These are phyloP conservation scores for Tympanoctomys barrerae DNA, from an alignment of 2,797 vertebrate species.

Conservation along the genomic window DNA sequence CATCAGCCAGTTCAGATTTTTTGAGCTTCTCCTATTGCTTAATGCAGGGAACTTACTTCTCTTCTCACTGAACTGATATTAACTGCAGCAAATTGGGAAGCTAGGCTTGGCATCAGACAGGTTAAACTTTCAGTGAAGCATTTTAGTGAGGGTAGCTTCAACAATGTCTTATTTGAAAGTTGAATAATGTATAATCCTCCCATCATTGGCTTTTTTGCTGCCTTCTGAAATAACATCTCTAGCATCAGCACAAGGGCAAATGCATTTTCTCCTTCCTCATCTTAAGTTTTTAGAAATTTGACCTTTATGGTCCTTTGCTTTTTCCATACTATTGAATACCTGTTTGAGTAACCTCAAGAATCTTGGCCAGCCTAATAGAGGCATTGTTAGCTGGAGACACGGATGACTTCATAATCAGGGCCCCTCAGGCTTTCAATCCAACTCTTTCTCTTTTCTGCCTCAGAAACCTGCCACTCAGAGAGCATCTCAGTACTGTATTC, in stretches of 20 bases:
- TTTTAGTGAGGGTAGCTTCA: slow-evolving; percentile 58
- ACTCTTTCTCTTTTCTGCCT: slow-evolving; percentile 69
- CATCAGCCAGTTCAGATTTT: slow-evolving; percentile 7
- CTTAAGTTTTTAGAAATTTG: slow-evolving; percentile 73
- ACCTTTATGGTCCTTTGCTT: slow-evolving; percentile 71
- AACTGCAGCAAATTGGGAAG: neutral
- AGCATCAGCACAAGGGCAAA: slow-evolving; percentile 76
- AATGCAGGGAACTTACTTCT: neutral
- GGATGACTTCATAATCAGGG: slow-evolving; percentile 74
- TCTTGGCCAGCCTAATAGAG: slow-evolving; percentile 72
- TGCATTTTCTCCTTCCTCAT: slow-evolving; percentile 62
- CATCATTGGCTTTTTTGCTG: slow-evolving; percentile 42
- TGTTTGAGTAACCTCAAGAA: slow-evolving; percentile 74
- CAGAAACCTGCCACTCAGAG: slow-evolving; percentile 76
- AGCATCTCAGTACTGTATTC: slow-evolving; percentile 63
- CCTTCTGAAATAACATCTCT: slow-evolving; percentile 81
- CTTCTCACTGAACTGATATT: slow-evolving; percentile 43
- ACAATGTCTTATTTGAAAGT: slow-evolving; percentile 58
- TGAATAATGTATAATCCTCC: neutral
- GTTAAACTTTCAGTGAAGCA: slow-evolving; percentile 67
- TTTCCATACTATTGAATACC: slow-evolving; percentile 70
- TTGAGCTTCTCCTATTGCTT: neutral
- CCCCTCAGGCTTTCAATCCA: slow-evolving; percentile 66
- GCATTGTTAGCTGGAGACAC: slow-evolving; percentile 71
- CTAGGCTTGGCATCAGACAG: slow-evolving; percentile 33